Evolutionary conservation across 2,113 vertebrate species (phyloP).

Genomic region (Alethe diademata): DNA sequence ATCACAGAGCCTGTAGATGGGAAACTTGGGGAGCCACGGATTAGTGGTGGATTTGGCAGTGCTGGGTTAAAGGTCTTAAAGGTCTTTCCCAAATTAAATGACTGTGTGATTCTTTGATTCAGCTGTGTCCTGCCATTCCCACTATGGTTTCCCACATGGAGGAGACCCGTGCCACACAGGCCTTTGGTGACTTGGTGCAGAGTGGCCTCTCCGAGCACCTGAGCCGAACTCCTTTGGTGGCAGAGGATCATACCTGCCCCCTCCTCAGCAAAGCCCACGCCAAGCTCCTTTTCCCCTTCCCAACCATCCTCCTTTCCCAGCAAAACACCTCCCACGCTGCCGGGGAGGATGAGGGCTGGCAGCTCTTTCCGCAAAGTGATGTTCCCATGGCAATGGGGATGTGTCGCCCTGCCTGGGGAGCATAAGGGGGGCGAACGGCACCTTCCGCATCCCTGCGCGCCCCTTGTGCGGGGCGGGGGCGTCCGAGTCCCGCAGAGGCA

Average conservation of each 20-base stretch:
- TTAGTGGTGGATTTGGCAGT: neutral
- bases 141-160: rapidly evolving
- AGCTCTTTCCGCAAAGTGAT: neutral
- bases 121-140: neutral
- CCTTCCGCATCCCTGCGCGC: neutral
- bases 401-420: neutral
- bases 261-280: neutral
- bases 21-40: neutral
- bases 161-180: no score
- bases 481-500: neutral
- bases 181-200: neutral
- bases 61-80: neutral
- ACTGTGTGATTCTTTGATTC: neutral
- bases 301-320: neutral
- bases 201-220: rapidly evolving
- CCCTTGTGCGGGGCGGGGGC: neutral
- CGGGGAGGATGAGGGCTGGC: neutral
- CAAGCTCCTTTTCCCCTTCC: neutral
- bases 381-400: constrained; percentile 19
- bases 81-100: neutral
- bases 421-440: neutral
- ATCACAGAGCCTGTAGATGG: neutral
- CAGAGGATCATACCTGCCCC: neutral
- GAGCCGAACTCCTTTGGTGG: neutral
- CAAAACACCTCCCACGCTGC: neutral